Percentiles rank a stretch among this genome's conserved stretches.
Conservation (phyloP, 2,888 invertebrate species). For the Megalurothrips usitatus region DNA sequence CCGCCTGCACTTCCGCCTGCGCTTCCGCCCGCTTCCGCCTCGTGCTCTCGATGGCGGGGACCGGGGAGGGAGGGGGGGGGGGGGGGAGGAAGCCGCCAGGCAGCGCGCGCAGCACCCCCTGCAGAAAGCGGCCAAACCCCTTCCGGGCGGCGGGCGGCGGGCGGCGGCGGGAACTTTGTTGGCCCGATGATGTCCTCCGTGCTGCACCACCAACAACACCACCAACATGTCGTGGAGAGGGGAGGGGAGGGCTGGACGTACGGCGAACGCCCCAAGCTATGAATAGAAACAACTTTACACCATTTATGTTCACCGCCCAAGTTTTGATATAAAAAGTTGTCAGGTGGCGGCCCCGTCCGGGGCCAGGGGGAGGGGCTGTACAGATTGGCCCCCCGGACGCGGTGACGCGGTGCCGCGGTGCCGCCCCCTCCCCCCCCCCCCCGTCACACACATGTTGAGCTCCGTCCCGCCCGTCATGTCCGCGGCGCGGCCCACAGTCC, state of each 20-base stretch:
- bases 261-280: background rate
- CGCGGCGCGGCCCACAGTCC: background rate
- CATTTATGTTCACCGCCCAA: conserved; percentile 15
- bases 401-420: background rate
- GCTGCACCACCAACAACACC: no score
- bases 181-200: no score
- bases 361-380: no score
- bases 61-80: no score
- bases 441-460: conserved; percentile 12
- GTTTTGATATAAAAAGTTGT: conserved; percentile 25
- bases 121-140: background rate
- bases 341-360: background rate
- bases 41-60: no score
- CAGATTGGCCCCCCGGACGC: background rate
- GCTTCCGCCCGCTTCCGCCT: background rate
- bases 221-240: background rate
- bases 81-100: no score
- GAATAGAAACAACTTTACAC: conserved; percentile 23
- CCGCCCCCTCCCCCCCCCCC: background rate
- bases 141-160: no score
- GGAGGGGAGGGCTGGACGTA: background rate
- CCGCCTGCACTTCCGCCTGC: background rate
- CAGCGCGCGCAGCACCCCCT: background rate
- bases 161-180: background rate
- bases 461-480: background rate